Conservation (phyloP, 2,888 invertebrate genomes). For the Caenorhabditis macrosperma region DNA sequence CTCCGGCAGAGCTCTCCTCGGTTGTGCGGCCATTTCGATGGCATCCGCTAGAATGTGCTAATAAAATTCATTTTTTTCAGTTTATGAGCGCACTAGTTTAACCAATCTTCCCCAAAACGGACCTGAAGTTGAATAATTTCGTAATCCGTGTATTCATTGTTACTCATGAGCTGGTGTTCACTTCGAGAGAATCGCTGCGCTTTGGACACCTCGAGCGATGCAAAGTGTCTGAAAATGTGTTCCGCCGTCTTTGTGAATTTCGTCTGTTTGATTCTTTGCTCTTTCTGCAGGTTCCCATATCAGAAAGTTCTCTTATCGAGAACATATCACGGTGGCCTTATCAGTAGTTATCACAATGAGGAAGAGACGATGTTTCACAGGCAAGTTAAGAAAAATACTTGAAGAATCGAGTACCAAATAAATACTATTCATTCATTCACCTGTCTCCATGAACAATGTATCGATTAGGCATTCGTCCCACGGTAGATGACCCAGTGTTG, state of each 20-base stretch:
- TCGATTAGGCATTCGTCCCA: conserved; percentile 31
- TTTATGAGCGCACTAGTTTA: too few relatives aligned
- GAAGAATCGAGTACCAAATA: background rate
- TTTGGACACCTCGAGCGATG: conserved; percentile 33
- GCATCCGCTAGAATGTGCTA: too few relatives aligned
- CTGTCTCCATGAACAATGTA: conserved; percentile 46
- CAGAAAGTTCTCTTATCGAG: too few relatives aligned
- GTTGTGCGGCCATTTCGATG: too few relatives aligned
- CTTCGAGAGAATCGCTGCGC: conserved; percentile 46
- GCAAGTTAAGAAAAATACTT: background rate
- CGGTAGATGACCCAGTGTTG: conserved; percentile 29
- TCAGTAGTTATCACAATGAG: too few relatives aligned
- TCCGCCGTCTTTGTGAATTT: too few relatives aligned
- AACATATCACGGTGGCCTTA: too few relatives aligned
- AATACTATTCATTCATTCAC: too few relatives aligned
- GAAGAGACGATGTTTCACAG: too few relatives aligned
- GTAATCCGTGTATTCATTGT: conserved; percentile 49
- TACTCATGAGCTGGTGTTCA: conserved; percentile 38
- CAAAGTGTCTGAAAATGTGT: conserved; percentile 42
- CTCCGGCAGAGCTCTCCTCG: too few relatives aligned
- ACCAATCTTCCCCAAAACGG: background rate
- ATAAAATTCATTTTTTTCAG: too few relatives aligned
- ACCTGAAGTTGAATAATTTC: conserved; percentile 49
- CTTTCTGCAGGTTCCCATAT: background rate
- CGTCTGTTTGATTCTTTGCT: background rate